Base-by-base conservation (phyloP, 2,113 vertebrate species). In the Oryzias woworae region DNA sequence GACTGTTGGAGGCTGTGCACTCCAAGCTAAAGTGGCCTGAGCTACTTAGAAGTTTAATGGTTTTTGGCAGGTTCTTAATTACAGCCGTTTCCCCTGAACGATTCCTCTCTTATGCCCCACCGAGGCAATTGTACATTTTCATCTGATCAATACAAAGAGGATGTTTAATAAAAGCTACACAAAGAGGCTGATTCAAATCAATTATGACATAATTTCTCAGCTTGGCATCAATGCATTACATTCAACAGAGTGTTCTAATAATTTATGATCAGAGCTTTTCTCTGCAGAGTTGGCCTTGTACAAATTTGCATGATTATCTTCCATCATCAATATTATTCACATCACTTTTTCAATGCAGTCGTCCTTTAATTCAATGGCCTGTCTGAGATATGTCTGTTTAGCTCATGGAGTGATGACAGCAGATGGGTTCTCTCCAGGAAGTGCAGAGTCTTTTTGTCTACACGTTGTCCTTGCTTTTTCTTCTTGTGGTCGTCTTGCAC, bases 1-100 rank as follows among this genome's bases (percentile, higher is more conserved):
- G 82, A 88, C 82, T 84, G 73, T 77, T 55, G 69, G 75, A 81
- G 78, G 73, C 75, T 69, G 48, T 65, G 72, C 74, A 66, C 55
- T 59, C 74, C 66, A 78, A 84, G 80, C 66, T 68, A 62, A 66
- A 78, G 81, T 80, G 53, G 62, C 44, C 44, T 46, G 46, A 75
- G 67, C 79, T 69, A 69, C 80, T 71, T 69, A 75, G 66, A 50
- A 55, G 15, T 87, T 78, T 80, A 85, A 87, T 86, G 86, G 80
- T 82, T 84, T 86, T 73, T 66, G 82, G 80, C 61, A 76, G 75
- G 62, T 82, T 86, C 72, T 83, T 88, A 89, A 89, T 88, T 88
- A 88, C 71, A 69, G 46, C 49, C 66, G 74, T 75, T 81, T 84
- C 75, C 78, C 81, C 57, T 70, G 80, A 84, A 66, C 66, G 66